Evolutionary conservation across 2,797 vertebrate genomes (phyloP).

Genomic region (Emys orbicularis): DNA sequence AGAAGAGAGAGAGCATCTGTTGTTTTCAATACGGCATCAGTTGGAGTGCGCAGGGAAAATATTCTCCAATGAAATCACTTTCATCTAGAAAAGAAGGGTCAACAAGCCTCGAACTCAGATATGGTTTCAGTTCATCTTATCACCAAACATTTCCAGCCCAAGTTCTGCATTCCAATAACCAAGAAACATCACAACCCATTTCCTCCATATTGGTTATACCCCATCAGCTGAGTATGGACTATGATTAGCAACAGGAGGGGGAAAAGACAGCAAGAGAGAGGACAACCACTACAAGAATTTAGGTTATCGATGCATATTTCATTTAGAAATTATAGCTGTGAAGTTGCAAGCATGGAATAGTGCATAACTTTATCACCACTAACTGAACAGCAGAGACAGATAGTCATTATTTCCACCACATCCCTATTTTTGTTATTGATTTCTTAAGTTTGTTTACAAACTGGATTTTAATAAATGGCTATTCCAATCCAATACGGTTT

Average conservation of each 20-base stretch:
- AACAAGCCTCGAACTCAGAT: neutral
- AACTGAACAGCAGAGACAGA: rapidly evolving
- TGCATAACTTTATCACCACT: neutral
- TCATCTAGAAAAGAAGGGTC: neutral
- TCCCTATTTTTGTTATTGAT: neutral
- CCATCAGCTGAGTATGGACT: neutral
- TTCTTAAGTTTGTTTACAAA: neutral
- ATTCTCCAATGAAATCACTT: neutral
- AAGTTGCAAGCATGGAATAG: rapidly evolving
- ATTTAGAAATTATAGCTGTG: neutral
- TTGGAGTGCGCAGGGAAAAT: neutral
- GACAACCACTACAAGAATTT: neutral
- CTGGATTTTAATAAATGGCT: neutral
- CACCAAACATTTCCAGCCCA: neutral
- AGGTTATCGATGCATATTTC: neutral
- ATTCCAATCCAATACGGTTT: neutral
- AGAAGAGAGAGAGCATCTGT: neutral
- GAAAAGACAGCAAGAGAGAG: neutral
- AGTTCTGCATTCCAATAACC: neutral
- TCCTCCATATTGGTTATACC: neutral
- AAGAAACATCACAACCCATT: neutral
- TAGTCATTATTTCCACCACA: rapidly evolving
- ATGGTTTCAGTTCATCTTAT: neutral
- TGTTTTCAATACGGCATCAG: neutral
- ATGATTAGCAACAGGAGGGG: neutral